These are phyloP conservation scores for Podocnemis expansa DNA, from an alignment of 2,113 vertebrate species.

Conservation along the genomic window DNA sequence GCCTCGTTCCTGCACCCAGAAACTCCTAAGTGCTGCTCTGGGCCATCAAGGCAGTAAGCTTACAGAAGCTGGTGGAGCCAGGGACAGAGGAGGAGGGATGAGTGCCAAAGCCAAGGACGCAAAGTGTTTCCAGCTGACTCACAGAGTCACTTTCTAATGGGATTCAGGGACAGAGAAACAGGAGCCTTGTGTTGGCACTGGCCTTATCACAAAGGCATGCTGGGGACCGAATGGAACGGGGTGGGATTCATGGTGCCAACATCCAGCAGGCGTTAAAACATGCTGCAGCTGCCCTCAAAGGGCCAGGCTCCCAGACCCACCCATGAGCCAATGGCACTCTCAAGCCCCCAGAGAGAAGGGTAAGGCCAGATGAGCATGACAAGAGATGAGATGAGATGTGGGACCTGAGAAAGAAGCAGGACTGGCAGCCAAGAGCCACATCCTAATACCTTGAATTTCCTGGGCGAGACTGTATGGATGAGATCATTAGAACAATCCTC, in stretches of 20 bases:
- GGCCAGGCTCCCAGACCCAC: not conserved
- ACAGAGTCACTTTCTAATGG: not conserved
- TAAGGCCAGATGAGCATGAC: not conserved
- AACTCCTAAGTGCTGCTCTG: not conserved
- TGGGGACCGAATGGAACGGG: accelerated
- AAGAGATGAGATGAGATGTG: not conserved
- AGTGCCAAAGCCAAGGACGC: not conserved
- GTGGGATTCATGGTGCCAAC: not conserved
- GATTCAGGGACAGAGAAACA: not conserved
- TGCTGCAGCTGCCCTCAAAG: not conserved
- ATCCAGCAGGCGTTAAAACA: accelerated
- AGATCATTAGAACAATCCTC: not conserved
- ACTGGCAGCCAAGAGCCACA: accelerated
- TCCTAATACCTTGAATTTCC: not conserved
- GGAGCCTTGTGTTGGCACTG: not conserved
- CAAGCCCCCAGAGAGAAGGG: not conserved
- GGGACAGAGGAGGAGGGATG: not conserved
- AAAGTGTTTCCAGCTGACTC: accelerated
- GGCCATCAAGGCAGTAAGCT: not conserved
- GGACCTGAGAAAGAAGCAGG: not conserved
- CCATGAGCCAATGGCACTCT: accelerated
- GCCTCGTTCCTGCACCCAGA: not conserved
- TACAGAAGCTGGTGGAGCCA: not conserved
- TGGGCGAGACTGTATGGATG: not conserved
- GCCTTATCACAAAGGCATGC: accelerated